Conservation (phyloP, 92 coral and sea anemone species). For the Epizoanthus ramosus region DNA sequence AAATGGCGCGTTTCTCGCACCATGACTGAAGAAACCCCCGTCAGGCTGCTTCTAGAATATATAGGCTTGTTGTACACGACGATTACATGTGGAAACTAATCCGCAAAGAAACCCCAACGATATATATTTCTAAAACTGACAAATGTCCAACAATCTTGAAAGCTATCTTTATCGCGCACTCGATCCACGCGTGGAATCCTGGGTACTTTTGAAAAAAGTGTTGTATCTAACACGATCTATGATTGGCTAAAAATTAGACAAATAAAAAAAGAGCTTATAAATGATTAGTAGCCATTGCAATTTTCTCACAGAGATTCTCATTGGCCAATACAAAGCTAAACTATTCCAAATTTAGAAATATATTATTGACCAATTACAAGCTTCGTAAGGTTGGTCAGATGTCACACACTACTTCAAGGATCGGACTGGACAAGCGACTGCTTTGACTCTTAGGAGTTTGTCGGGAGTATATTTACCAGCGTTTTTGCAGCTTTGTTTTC, state of each 20-base stretch:
- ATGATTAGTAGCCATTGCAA: not conserved
- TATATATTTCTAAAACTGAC: conserved; percentile 5
- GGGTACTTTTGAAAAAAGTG: conserved; percentile 15
- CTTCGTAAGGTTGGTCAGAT: not conserved
- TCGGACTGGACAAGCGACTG: too few species aligned
- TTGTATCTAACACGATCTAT: not conserved
- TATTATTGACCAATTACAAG: not conserved
- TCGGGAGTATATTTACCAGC: not conserved
- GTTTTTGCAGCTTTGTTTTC: not conserved
- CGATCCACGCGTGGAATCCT: conserved; percentile 28
- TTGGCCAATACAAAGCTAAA: not conserved
- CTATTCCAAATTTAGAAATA: not conserved
- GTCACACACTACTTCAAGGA: too few species aligned
- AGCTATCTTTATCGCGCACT: conserved; percentile 1
- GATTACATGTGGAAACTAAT: not conserved
- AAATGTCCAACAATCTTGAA: not conserved
- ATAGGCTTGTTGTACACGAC: not conserved
- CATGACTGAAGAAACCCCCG: conserved; percentile 55
- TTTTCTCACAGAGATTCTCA: not conserved
- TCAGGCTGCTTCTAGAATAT: not conserved
- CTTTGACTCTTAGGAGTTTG: not conserved
- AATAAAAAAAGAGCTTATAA: not conserved
- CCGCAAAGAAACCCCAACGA: conserved; percentile 5
- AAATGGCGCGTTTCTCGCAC: conserved; percentile 99
- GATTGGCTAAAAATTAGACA: conserved; percentile 22